Evolutionary conservation across 2,113 vertebrate species (phyloP).

Genomic region (Elachura formosa): DNA sequence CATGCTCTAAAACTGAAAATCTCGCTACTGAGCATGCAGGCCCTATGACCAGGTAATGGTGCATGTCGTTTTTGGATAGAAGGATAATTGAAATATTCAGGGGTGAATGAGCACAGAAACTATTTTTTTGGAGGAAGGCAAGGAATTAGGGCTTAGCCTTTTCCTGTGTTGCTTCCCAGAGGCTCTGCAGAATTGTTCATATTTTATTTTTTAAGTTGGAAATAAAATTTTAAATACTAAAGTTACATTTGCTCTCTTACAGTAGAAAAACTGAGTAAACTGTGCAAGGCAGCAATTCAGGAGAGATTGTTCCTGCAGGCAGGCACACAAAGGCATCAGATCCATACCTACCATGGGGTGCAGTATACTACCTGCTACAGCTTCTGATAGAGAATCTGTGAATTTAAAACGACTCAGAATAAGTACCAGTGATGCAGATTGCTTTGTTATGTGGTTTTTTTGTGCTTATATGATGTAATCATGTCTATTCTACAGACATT

Average conservation of each 20-base stretch:
- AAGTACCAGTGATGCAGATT: background rate
- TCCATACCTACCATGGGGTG: no score
- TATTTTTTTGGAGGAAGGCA: background rate
- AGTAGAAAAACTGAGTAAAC: background rate
- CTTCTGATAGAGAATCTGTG: background rate
- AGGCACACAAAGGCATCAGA: background rate
- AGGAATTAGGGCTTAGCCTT: background rate
- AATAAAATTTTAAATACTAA: background rate
- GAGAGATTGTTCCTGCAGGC: background rate
- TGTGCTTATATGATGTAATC: background rate
- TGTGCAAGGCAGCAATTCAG: background rate
- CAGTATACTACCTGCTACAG: background rate
- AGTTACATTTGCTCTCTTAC: background rate
- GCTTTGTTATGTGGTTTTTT: background rate
- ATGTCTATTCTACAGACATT: background rate
- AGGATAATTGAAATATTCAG: background rate
- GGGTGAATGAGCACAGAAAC: background rate
- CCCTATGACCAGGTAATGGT: background rate
- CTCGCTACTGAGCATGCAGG: background rate
- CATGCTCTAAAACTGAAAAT: background rate
- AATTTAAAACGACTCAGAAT: background rate
- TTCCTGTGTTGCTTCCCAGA: background rate
- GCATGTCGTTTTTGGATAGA: background rate
- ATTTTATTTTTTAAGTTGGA: background rate
- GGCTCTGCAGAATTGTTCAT: background rate